Evolutionary conservation across 1,140 invertebrate species (phyloP).

Genomic region (Achroia grisella): DNA sequence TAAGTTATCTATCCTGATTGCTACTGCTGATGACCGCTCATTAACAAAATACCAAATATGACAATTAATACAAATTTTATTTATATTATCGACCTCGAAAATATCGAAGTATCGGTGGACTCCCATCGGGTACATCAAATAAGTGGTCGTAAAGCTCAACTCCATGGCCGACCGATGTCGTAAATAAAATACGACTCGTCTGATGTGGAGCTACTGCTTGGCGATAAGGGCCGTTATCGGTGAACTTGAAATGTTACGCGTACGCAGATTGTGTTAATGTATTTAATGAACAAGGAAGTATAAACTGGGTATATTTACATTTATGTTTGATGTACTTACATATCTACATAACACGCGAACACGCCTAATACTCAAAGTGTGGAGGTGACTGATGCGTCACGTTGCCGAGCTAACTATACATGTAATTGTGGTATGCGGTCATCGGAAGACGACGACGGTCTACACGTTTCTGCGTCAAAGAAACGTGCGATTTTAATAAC

Average conservation of each 20-base stretch:
- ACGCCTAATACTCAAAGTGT: slow-evolving; percentile 1
- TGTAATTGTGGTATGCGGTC: slow-evolving; percentile 7
- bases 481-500: too few relatives aligned
- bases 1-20: too few relatives aligned
- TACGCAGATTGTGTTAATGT: slow-evolving; percentile 37
- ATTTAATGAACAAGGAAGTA: slow-evolving; percentile 43
- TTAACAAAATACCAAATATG: too few relatives aligned
- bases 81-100: not conserved
- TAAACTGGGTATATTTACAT: too few relatives aligned
- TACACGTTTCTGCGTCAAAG: not conserved
- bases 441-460: not conserved
- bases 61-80: not conserved
- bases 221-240: slow-evolving; percentile 36
- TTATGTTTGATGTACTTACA: too few relatives aligned
- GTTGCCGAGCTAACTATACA: not conserved
- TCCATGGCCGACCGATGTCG: slow-evolving; percentile 8
- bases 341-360: not conserved
- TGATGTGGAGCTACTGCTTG: slow-evolving; percentile 8
- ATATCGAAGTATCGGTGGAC: slow-evolving; percentile 9
- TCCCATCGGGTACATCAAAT: slow-evolving; percentile 8
- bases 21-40: too few relatives aligned
- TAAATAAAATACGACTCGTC: slow-evolving; percentile 19
- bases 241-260: slow-evolving; percentile 46
- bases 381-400: slow-evolving; percentile 4
- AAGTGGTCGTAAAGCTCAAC: slow-evolving; percentile 19